Evolutionary conservation across 2,113 vertebrate genomes (phyloP).

Genomic region (Athene cunicularia): DNA sequence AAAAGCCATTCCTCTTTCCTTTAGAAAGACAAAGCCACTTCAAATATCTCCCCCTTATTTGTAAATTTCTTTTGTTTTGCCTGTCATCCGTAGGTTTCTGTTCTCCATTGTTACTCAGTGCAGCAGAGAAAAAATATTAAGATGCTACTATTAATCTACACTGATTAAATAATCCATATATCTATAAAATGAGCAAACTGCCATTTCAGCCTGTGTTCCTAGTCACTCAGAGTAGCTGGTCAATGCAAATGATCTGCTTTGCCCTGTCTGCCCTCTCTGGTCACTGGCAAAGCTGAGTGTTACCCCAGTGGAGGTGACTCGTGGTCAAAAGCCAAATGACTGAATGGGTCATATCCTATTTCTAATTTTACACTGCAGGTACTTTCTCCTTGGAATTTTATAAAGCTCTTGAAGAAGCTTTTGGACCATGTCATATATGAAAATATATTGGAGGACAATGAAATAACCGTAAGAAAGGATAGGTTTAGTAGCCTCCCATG

Average conservation of each 20-base stretch:
- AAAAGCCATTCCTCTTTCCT: neutral
- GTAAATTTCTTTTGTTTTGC: neutral
- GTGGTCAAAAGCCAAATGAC: slow-evolving; percentile 36
- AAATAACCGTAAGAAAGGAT: neutral
- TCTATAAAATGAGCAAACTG: neutral
- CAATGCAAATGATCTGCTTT: neutral
- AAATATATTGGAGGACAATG: neutral
- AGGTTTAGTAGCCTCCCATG: neutral
- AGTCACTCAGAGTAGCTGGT: neutral
- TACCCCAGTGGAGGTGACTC: neutral
- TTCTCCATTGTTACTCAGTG: neutral
- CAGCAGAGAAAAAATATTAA: neutral
- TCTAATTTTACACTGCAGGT: slow-evolving; percentile 2
- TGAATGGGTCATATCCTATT: slow-evolving; percentile 55
- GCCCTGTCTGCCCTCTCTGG: neutral
- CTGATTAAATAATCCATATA: neutral
- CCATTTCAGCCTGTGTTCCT: neutral
- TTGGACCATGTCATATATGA: neutral
- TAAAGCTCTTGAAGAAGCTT: neutral
- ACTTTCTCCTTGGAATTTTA: neutral
- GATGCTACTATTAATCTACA: neutral
- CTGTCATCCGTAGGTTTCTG: neutral
- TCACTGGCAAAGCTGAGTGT: neutral
- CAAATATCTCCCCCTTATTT: neutral
- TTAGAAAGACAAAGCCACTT: neutral